phyloP scores from a whole-genome alignment of 2,797 vertebrate species.

The Leptatherina wallacei region DNA sequence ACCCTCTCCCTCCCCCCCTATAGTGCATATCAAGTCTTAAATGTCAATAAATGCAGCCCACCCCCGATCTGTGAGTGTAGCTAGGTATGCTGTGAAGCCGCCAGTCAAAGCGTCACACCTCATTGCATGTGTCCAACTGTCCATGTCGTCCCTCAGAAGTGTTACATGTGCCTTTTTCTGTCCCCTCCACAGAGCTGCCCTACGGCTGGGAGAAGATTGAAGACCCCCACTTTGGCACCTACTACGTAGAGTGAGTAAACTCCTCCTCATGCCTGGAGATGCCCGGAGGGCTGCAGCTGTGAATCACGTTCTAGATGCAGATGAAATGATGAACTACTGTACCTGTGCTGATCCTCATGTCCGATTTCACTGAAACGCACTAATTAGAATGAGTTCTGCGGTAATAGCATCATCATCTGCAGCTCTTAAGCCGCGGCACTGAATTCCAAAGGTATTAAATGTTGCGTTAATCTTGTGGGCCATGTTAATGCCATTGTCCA shows the following conservation, averaged over 20 bases:
- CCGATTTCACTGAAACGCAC: background rate
- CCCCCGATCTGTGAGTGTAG: conserved; percentile 26
- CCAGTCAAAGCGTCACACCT: conserved; percentile 42
- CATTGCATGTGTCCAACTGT: conserved; percentile 48
- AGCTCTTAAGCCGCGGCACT: background rate
- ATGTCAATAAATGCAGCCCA: conserved; percentile 48
- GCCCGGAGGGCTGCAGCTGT: conserved; percentile 24
- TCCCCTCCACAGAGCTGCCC: conserved; percentile 88
- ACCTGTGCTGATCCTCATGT: background rate
- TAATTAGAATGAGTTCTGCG: background rate
- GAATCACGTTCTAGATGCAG: conserved; percentile 16
- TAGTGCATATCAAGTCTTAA: conserved; percentile 43
- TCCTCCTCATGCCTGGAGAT: conserved; percentile 2
- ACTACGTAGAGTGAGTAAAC: conserved; percentile 96
- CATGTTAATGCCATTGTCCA: conserved; percentile 26
- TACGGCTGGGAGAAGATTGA: conserved; percentile 99
- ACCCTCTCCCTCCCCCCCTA: conserved; percentile 15
- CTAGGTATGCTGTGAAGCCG: conserved; percentile 36
- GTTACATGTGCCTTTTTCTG: conserved; percentile 45
- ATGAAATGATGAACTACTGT: background rate
- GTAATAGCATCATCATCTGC: background rate
- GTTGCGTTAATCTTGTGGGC: conserved; percentile 2
- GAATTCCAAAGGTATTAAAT: conserved; percentile 8
- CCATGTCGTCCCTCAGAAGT: conserved; percentile 40
- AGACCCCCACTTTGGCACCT: conserved; percentile 96